Evolutionary conservation across 2,113 vertebrate genomes (phyloP), one percentile per base, ranked within the genome.

Genomic region (Poeciliopsis prolifica): DNA sequence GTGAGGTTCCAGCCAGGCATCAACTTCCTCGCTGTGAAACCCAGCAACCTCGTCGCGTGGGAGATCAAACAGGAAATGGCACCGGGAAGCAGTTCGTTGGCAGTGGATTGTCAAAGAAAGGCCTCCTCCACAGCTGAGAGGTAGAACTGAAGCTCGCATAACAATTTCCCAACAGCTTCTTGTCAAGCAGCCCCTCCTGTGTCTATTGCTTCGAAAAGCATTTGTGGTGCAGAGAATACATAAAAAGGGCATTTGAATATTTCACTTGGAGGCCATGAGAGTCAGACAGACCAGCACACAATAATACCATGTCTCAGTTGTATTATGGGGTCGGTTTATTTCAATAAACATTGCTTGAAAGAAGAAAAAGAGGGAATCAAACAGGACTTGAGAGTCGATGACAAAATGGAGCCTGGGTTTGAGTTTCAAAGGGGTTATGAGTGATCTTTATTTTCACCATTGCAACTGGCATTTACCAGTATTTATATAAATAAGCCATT

Each of bases 11-110:
- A 94, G 0, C 89, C 96, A 0, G 97, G 97, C 0, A 95, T 98
- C 93, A 96, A 85, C 93, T 96, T 98, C 63, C 63, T 85, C 26
- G 92, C 95, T 0, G 94, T 99, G 90, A 94, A 96, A 58, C 93
- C 96, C 37, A 97, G 95, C 14, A 94, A 95, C 13, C 92, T 96
- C 0, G 95, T 95, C 19, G 94, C 95, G 48, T 99, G 98, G 98
- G 95, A 96, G 0, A 95, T 98, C 82, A 97, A 97, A 92, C 96
- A 97, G 81, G 96, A 98, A 77, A 94, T 97, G 0, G 94, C 96
- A 54, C 95, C 94, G 0, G 93, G 94, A 11, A 84, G 94, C 86
- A 91, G 91, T 79, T 94, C 90, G 29, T 72, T 95, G 87, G 93
- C 94, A n/a, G 93, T 98, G 89, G 94, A 96, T 29, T 98, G 96